These are phyloP conservation scores for Cybosia mesomella DNA, from an alignment of 2,888 invertebrate species.

Conservation along the genomic window DNA sequence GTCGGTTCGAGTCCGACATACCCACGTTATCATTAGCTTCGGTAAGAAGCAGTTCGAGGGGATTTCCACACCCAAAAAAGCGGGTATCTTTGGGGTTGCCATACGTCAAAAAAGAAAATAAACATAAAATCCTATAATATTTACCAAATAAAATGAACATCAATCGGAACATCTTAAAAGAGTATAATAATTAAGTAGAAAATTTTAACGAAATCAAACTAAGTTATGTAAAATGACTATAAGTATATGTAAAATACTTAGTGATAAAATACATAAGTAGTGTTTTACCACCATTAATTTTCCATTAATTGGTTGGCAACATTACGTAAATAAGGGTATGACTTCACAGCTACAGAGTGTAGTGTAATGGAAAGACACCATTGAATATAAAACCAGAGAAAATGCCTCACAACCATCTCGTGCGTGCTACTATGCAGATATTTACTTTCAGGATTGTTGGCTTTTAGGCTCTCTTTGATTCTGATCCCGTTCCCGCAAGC, in stretches of 20 bases:
- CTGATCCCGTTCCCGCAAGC: too few species aligned
- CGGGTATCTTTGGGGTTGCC: too few species aligned
- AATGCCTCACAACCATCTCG: too few species aligned
- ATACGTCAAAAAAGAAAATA: background rate
- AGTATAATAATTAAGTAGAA: background rate
- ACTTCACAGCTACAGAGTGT: background rate
- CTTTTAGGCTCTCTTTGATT: too few species aligned
- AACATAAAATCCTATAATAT: background rate
- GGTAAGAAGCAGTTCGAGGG: too few species aligned
- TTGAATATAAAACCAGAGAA: too few species aligned
- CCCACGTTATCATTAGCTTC: too few species aligned
- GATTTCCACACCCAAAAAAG: too few species aligned
- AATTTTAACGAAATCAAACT: background rate
- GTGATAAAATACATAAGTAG: background rate
- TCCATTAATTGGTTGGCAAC: background rate
- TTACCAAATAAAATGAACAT: background rate
- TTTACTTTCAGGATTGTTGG: too few species aligned
- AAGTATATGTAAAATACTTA: background rate
- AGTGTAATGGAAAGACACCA: too few species aligned
- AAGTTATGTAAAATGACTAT: background rate
- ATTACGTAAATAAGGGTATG: constrained; percentile 4
- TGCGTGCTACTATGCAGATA: too few species aligned
- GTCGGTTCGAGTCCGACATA: too few species aligned
- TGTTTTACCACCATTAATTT: background rate
- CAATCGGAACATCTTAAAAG: background rate